Conservation (phyloP, 2,113 vertebrate genomes). For the Seriola dumerili region DNA sequence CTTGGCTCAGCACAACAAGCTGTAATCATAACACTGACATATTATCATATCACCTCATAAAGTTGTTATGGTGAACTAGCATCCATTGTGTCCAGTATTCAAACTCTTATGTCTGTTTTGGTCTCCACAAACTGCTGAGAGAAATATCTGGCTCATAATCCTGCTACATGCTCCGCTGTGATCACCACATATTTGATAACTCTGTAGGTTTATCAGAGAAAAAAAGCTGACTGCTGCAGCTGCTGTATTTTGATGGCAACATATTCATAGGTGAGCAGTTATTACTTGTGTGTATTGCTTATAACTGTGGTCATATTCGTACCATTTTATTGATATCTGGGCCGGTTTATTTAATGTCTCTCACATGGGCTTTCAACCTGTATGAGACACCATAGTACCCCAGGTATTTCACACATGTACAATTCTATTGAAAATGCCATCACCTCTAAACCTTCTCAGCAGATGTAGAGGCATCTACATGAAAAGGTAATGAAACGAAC, state of each 20-base stretch:
- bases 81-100: neutral
- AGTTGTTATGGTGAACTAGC: too few relatives aligned
- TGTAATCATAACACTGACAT: too few relatives aligned
- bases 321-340: neutral
- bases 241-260: neutral
- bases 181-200: neutral
- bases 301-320: neutral
- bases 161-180: neutral
- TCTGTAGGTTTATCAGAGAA: neutral
- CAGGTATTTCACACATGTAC: conserved; percentile 31
- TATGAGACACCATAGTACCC: conserved; percentile 13
- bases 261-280: neutral
- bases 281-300: neutral
- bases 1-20: neutral
- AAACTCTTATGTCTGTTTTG: neutral
- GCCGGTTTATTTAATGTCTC: conserved; percentile 11
- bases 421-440: conserved; percentile 43
- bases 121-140: neutral
- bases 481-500: conserved; percentile 1
- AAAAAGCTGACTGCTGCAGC: neutral
- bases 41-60: too few relatives aligned
- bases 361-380: conserved; percentile 4
- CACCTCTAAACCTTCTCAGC: conserved; percentile 31
- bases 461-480: conserved; percentile 18
- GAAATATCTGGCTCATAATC: neutral